phyloP scores from a whole-genome alignment of 2,797 vertebrate species.

The Macropus fuliginosus region DNA sequence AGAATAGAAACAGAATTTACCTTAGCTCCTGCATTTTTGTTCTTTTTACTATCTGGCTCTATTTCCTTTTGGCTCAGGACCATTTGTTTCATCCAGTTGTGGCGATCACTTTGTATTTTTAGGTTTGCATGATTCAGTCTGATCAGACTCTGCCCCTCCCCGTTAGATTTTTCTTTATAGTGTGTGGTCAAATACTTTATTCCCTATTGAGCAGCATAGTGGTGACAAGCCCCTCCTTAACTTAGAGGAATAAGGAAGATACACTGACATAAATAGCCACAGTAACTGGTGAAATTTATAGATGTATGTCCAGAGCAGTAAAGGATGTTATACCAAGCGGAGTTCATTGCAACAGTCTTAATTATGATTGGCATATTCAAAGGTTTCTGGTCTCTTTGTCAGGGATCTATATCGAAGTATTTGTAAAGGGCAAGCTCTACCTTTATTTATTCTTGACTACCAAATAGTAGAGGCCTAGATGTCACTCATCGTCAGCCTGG shows the following conservation, averaged over 20 bases:
- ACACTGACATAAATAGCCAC: background rate
- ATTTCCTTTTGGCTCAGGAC: background rate
- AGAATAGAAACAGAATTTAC: slow-evolving; percentile 56
- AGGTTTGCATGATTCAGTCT: background rate
- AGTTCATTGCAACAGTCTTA: background rate
- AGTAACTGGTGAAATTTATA: background rate
- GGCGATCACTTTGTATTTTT: background rate
- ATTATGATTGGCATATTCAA: background rate
- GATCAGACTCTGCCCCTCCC: background rate
- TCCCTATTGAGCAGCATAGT: too few species aligned
- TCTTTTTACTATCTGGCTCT: slow-evolving; percentile 24
- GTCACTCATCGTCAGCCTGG: background rate
- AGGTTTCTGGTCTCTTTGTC: background rate
- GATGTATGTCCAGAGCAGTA: background rate
- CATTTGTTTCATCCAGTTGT: background rate
- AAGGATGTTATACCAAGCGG: background rate
- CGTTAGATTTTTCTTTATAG: too few species aligned
- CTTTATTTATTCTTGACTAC: background rate
- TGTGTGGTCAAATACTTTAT: too few species aligned
- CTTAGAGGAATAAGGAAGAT: background rate
- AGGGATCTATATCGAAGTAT: background rate
- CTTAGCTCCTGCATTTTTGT: slow-evolving; percentile 53
- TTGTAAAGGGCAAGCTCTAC: background rate
- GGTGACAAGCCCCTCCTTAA: too few species aligned
- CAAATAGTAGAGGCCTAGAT: background rate